Percentiles rank a stretch among this genome's conserved stretches.
phyloP scores from a whole-genome alignment of 2,888 invertebrate species.

The Ametastegia equiseti region DNA sequence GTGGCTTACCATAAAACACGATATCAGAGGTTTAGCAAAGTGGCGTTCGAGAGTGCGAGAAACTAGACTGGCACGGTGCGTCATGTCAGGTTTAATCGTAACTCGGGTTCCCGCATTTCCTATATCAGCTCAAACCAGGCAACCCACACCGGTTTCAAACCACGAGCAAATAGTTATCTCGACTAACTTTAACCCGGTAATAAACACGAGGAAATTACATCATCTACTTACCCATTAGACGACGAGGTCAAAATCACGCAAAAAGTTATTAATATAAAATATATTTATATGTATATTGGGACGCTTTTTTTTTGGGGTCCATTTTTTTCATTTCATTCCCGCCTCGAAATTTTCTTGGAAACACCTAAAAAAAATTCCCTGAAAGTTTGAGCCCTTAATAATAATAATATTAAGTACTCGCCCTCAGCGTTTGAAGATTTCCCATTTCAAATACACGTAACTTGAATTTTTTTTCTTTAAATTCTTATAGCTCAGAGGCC shows the following conservation, averaged over 20 bases:
- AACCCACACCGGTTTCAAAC: constrained; percentile 1
- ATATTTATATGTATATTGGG: no score
- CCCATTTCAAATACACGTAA: no score
- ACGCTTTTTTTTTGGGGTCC: no score
- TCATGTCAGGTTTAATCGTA: not conserved
- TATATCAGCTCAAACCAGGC: constrained; percentile 2
- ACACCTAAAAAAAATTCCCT: no score
- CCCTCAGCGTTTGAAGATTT: no score
- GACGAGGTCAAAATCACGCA: not conserved
- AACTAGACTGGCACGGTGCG: not conserved
- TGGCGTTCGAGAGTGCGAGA: constrained; percentile 20
- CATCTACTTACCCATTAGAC: not conserved
- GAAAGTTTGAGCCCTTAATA: no score
- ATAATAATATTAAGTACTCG: no score
- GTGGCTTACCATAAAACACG: constrained; percentile 20
- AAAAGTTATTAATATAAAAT: no score
- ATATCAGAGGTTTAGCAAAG: constrained; percentile 8
- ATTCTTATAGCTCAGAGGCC: no score
- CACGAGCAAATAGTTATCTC: constrained; percentile 27
- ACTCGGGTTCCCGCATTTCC: not conserved
- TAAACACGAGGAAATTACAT: constrained; percentile 26
- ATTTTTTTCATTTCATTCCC: no score
- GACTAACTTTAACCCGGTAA: constrained; percentile 7
- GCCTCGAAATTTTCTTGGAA: no score
- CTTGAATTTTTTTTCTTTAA: no score